Percentiles rank a stretch among this genome's conserved stretches.
Evolutionary conservation across 2,888 invertebrate genomes (phyloP).

Genomic region (Helobdella robusta): DNA sequence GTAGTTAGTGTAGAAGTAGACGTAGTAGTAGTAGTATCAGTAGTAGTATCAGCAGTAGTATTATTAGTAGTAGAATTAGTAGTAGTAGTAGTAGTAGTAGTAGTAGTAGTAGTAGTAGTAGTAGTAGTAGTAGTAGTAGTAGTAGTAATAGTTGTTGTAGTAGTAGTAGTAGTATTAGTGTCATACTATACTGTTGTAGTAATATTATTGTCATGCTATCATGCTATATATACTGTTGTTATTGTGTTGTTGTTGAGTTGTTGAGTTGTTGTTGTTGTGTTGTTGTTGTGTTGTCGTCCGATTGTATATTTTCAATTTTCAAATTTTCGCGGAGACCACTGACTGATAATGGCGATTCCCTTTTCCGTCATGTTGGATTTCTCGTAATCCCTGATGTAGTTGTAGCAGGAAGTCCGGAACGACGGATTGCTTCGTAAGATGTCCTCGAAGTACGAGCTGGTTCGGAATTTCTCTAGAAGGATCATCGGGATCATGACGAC

Average conservation of each 20-base stretch:
- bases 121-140: background rate
- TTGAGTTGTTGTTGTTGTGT: no score
- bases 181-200: no score
- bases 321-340: background rate
- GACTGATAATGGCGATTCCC: conserved; percentile 26
- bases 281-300: no score
- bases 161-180: no score
- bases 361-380: conserved; percentile 24
- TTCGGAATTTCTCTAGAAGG: conserved; percentile 5
- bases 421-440: background rate
- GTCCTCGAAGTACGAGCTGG: conserved; percentile 3
- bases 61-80: no score
- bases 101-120: background rate
- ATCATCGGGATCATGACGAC: background rate
- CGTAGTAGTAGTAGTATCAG: no score
- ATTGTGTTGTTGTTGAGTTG: no score
- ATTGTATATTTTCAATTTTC: background rate
- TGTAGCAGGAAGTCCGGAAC: conserved; percentile 14
- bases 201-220: background rate
- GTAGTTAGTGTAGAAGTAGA: no score
- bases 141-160: no score
- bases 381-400: conserved; percentile 28
- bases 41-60: no score
- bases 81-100: no score
- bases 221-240: background rate